Evolutionary conservation across 1,140 invertebrate species (phyloP), one percentile per base, ranked within the genome.

Genomic region (Coelopa frigida): DNA sequence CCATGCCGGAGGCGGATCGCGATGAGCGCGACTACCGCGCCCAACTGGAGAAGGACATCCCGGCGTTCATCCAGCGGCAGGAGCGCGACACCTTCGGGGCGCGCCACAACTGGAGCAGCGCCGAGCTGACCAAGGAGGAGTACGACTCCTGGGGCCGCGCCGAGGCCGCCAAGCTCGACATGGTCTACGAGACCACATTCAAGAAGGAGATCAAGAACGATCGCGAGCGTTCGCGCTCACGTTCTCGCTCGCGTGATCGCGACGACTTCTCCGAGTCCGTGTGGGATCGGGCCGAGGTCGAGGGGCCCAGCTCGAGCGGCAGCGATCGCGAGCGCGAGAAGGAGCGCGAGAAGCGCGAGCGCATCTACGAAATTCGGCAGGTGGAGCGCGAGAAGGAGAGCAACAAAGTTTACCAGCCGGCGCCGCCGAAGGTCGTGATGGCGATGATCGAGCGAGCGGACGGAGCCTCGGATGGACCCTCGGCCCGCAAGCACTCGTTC

Each of bases 1-100:
- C 79, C 0, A 75, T 77, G 1, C 68, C 18, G 11, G 15, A 14
- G 4, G 10, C 26, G 2, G 44, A 40, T 24, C 37, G 11, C 3
- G 50, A 52, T 15, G 50, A 48, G 6, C 14, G 17, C 32, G 43
- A 48, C 4, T 47, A 48, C 44, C 42, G 49, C 23, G 36, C 12
- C 37, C 46, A 35, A 36, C 45, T 24, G 71, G 75, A 5, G 69
- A 75, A 48, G 45, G 77, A 78, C 22, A 78, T 81, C 54, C 84
- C 74, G 52, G 79, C 74, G 0, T 86, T 87, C 17, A 79, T 88
- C 11, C 86, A 89, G 44, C 71, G 79, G 1, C 77, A 81, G 46
- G 79, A 82, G 50, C 60, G 79, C 12, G 80, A 82, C 39, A 82
- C 80, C 0, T 82, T 82, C 45, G 80, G 80, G 0, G 78, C 78